Evolutionary conservation across 1,140 invertebrate genomes (phyloP).

Genomic region (Drosophila kohkoa): DNA sequence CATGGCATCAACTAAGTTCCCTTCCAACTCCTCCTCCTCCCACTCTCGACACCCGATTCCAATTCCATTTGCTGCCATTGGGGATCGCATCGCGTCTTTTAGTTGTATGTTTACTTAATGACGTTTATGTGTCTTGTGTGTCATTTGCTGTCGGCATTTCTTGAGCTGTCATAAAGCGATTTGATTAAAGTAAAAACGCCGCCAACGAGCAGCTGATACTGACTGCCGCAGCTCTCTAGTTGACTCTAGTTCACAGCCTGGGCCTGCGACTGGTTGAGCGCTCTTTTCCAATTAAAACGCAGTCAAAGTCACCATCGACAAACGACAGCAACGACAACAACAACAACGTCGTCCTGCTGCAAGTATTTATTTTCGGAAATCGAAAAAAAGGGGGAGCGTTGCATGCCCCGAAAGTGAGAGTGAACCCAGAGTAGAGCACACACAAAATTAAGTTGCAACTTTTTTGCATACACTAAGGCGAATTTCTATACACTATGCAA

Average conservation of each 20-base stretch:
- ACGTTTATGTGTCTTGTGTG: constrained; percentile 77
- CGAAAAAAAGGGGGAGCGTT: constrained; percentile 53
- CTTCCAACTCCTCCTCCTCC: not conserved
- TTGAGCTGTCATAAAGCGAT: constrained; percentile 78
- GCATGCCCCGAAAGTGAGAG: constrained; percentile 59
- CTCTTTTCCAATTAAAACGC: constrained; percentile 75
- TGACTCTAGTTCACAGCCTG: constrained; percentile 5
- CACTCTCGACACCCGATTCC: constrained; percentile 8
- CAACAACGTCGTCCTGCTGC: constrained; percentile 46
- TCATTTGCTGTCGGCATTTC: constrained; percentile 73
- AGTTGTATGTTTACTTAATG: constrained; percentile 74
- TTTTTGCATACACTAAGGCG: not conserved
- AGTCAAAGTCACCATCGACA: constrained; percentile 43
- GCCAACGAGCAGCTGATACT: constrained; percentile 50
- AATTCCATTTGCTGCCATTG: constrained; percentile 25
- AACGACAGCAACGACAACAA: not conserved
- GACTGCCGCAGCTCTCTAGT: not conserved
- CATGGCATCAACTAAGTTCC: constrained; percentile 1
- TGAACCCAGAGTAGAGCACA: constrained; percentile 25
- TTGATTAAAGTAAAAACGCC: constrained; percentile 78
- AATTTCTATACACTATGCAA: constrained; percentile 43
- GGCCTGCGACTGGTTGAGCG: constrained; percentile 15
- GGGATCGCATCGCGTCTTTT: constrained; percentile 7
- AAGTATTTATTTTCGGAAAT: constrained; percentile 81
- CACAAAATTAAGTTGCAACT: not conserved